These are phyloP conservation scores for Plebejus melissa DNA, from an alignment of 2,888 invertebrate species.

Conservation along the genomic window DNA sequence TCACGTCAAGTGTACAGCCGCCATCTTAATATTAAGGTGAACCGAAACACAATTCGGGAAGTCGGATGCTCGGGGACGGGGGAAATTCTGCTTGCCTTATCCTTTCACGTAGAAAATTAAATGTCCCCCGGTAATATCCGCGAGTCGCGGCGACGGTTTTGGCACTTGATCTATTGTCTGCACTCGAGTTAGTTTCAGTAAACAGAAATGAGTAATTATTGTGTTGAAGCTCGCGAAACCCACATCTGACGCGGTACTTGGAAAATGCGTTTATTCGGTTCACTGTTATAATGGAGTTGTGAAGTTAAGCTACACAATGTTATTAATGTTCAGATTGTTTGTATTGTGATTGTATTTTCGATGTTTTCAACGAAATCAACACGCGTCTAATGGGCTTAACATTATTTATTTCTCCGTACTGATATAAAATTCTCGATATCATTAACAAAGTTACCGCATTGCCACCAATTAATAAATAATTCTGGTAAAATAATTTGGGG, in stretches of 20 bases:
- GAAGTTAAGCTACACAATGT: not conserved
- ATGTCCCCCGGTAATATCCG: conserved; percentile 75
- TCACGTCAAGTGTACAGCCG: conserved; percentile 37
- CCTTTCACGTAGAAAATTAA: conserved; percentile 79
- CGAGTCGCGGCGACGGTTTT: conserved; percentile 58
- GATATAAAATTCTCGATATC: conserved; percentile 5
- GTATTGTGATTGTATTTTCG: not conserved
- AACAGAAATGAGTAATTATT: conserved; percentile 40
- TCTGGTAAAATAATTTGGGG: conserved; percentile 17
- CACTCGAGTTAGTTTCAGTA: conserved; percentile 40
- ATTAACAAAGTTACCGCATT: not conserved
- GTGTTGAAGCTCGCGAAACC: conserved; percentile 38
- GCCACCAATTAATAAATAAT: conserved; percentile 7
- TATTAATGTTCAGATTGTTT: not conserved
- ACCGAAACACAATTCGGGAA: conserved; percentile 63
- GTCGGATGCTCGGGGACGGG: conserved; percentile 59
- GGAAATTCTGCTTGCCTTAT: conserved; percentile 71
- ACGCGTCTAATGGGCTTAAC: not conserved
- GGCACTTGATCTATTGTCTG: conserved; percentile 68
- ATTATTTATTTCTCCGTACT: not conserved
- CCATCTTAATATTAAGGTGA: conserved; percentile 49
- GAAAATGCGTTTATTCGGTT: conserved; percentile 8
- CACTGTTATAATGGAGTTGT: conserved; percentile 4
- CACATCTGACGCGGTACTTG: conserved; percentile 8
- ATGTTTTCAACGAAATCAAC: not conserved